These are phyloP conservation scores for Liparis tanakae DNA, from an alignment of 2,797 vertebrate genomes.

Conservation along the genomic window DNA sequence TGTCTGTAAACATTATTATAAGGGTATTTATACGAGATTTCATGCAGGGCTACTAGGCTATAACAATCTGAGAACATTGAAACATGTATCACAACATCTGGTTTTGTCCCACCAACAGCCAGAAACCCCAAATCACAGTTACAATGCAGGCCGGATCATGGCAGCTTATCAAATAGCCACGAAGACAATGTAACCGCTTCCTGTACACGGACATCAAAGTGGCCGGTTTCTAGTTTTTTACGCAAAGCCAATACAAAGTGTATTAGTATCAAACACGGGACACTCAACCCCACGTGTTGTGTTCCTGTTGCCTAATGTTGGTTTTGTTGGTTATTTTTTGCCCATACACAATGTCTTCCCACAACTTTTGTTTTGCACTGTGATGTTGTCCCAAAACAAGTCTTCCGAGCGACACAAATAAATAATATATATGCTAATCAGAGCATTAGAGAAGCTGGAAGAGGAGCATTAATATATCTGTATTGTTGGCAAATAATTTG, in stretches of 20 bases:
- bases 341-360: neutral
- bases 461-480: neutral
- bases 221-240: too few relatives aligned
- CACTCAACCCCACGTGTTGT: neutral
- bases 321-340: neutral
- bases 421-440: neutral
- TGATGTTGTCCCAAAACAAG: neutral
- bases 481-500: neutral
- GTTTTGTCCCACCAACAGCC: neutral
- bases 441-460: neutral
- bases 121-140: neutral
- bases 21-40: too few relatives aligned
- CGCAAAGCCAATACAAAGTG: too few relatives aligned
- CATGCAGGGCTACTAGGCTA: too few relatives aligned
- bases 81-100: neutral
- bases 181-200: neutral
- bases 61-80: neutral
- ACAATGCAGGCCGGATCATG: too few relatives aligned
- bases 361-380: neutral
- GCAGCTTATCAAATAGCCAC: neutral
- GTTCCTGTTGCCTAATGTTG: too few relatives aligned
- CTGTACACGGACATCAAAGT: too few relatives aligned
- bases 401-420: neutral
- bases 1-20: too few relatives aligned
- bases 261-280: neutral